Evolutionary conservation across 2,888 invertebrate species (phyloP).

Genomic region (Melieria crassipennis): DNA sequence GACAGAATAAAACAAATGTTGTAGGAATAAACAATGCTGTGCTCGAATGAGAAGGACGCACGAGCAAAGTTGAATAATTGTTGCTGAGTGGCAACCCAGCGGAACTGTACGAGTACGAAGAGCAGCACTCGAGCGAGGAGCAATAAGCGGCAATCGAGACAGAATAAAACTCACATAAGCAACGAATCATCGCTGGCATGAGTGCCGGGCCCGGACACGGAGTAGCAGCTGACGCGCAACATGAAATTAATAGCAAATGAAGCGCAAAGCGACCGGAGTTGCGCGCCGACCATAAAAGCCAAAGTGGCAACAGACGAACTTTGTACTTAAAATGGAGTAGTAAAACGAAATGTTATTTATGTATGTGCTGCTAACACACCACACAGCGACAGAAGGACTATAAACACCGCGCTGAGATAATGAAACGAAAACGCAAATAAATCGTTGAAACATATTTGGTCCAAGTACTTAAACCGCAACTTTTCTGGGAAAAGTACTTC

Average conservation of each 20-base stretch:
- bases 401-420: not conserved
- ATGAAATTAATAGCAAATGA: constrained; percentile 24
- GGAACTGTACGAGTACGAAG: too few relatives aligned
- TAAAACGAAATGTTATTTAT: constrained; percentile 12
- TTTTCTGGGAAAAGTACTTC: constrained; percentile 4
- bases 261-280: not conserved
- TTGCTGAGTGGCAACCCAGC: too few relatives aligned
- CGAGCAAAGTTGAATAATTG: too few relatives aligned
- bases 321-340: not conserved
- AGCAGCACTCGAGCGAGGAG: too few relatives aligned
- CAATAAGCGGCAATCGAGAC: too few relatives aligned
- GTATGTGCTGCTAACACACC: constrained; percentile 17
- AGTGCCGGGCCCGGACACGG: not conserved
- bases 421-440: not conserved
- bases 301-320: not conserved
- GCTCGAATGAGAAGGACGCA: too few relatives aligned
- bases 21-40: too few relatives aligned
- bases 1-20: too few relatives aligned
- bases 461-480: not conserved
- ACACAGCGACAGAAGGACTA: not conserved
- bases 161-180: too few relatives aligned
- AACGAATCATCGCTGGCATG: too few relatives aligned
- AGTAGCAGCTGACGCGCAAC: constrained; percentile 8
- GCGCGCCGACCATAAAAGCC: not conserved
- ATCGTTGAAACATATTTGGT: not conserved